phyloP scores from a whole-genome alignment of 2,113 vertebrate genomes.

The Trachemys scripta region DNA sequence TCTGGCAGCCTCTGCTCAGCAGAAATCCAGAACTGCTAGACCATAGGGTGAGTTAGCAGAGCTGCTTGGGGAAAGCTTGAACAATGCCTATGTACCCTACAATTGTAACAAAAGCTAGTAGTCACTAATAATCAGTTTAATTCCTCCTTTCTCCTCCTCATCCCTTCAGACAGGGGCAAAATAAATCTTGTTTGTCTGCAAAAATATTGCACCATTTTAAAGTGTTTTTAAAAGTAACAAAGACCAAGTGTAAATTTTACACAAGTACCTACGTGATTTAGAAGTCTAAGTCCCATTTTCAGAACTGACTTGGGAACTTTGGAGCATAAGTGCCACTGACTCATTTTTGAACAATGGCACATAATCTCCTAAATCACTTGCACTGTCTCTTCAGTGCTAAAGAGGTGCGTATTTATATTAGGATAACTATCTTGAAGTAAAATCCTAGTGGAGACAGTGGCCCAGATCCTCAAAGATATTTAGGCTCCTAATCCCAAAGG shows the following conservation, averaged over 20 bases:
- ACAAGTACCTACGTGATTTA: background rate
- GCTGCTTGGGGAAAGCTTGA: background rate
- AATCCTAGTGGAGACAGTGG: background rate
- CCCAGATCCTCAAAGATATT: too few relatives aligned
- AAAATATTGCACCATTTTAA: too few relatives aligned
- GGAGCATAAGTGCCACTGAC: background rate
- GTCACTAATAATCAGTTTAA: accelerated
- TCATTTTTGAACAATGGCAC: background rate
- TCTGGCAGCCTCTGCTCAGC: background rate
- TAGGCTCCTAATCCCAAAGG: too few relatives aligned
- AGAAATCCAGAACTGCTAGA: background rate
- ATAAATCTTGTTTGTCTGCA: background rate
- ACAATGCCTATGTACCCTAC: background rate
- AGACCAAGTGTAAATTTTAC: background rate
- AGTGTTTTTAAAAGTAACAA: background rate
- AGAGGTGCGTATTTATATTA: background rate
- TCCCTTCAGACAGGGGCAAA: background rate
- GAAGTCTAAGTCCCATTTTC: background rate
- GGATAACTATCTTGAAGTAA: background rate
- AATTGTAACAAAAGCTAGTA: background rate
- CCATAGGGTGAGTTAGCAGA: background rate
- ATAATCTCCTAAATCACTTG: background rate
- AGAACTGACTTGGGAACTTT: background rate
- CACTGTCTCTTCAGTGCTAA: background rate
- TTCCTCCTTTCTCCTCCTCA: background rate